Conservation (phyloP, 2,113 vertebrate genomes). For the Alligator sinensis region DNA sequence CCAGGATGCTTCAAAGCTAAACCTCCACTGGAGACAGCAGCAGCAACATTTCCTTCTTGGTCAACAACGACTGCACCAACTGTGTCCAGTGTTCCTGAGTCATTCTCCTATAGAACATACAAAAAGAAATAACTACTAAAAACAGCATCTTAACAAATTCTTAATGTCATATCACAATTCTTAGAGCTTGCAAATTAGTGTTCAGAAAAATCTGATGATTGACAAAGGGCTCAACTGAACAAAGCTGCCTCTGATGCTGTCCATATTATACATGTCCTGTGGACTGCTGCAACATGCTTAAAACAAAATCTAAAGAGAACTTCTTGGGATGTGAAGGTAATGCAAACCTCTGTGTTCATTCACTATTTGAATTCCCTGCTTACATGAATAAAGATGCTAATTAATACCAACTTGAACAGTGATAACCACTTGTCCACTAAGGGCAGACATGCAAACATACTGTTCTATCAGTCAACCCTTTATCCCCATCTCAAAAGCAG, state of each 20-base stretch:
- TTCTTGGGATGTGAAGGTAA: background rate
- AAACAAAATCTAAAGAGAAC: background rate
- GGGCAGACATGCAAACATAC: background rate
- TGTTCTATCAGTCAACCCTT: too few relatives aligned
- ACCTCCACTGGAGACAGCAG: conserved; percentile 98
- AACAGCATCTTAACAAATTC: background rate
- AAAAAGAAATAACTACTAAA: conserved; percentile 29
- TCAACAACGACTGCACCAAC: conserved; percentile 97
- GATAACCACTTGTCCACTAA: background rate
- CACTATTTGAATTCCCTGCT: background rate
- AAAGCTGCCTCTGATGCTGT: background rate
- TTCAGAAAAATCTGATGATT: background rate
- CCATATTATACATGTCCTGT: background rate
- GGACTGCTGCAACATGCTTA: background rate
- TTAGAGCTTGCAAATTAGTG: background rate
- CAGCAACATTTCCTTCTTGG: conserved; percentile 95
- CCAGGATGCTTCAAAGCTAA: conserved; percentile 98
- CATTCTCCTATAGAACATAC: conserved; percentile 84
- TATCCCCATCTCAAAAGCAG: too few relatives aligned
- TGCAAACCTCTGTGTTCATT: background rate
- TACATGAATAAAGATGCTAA: background rate
- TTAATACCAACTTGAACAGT: background rate
- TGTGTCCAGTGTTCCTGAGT: conserved; percentile 93
- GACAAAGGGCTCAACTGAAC: background rate
- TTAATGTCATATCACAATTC: background rate